Base-by-base conservation (phyloP, 2,113 vertebrate genomes). In the Prochilodus magdalenae region DNA sequence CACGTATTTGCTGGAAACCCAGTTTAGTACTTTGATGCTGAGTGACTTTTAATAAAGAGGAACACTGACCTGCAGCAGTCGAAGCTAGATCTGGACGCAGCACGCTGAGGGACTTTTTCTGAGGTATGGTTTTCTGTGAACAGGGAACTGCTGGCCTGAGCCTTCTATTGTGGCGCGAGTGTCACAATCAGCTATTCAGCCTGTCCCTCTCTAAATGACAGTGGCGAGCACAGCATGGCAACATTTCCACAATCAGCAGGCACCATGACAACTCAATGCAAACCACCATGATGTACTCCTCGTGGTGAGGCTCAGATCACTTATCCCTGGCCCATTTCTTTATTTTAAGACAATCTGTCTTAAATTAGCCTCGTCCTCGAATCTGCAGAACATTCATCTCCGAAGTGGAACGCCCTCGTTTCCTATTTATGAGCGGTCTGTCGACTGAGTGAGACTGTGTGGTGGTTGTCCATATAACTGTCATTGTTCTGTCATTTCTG, bases 291-390 rank as follows among this genome's bases (percentile, higher is more conserved):
- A 71, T 49, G 36, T 14, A 67, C 77, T 74, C 16, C n/a, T 76
- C 51, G 27, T 4, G 30, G 49, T 75, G 62, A 51, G 27, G 60
- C 66, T 63, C 20, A 60, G 10, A 67, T 75, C 81, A 62, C 24
- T 27, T 75, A 15, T 59, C 8, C 69, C 6, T 79, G 83, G 86
- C 87, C 87, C 66, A 86, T 78, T 83, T 87, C 18, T 80, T 67
- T 86, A 83, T 80, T 84, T 81, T 77, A 44, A 82, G 80, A 75
- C 27, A 33, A 63, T 83, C 55, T 75, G 72, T 63, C 51, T 81
- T 44, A 85, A 88, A 85, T 88, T 75, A 86, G 79, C 86, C 65
- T 10, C 71, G 75, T 26, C 87, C 87, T 87, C 67, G 73, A 77
- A 85, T 81, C 81, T 66, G 53, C 13, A 80, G 81, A 55, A 79